Evolutionary conservation across 2,888 invertebrate species (phyloP), one percentile per base, ranked within the genome.

Genomic region (Piscicola geometra): DNA sequence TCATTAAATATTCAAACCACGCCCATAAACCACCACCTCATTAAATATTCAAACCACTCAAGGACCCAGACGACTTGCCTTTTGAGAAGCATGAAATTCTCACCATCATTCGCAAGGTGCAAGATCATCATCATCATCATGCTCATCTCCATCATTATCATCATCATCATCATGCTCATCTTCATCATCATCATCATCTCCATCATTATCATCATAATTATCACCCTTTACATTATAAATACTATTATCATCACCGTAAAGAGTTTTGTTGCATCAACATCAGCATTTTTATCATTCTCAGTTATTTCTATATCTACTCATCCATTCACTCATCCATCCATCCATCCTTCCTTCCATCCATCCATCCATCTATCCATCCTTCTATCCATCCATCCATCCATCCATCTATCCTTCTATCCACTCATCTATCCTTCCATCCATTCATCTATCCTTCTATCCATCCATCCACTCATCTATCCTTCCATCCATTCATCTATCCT

Each of bases 61-160:
- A 95, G 91, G 96, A 97, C 85, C 90, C 91, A 21, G 96, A 97
- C 81, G 98, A 99, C 88, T 88, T 98, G 67, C 94, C 96, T 25
- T 98, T 98, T 87, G 91, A 91, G 81, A 93, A 93, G 86, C 95
- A 94, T 75, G 98, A 98, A 85, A 89, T 94, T 80, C 88, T 97
- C 82, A 93, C 93, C 81, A 90, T 98, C 80, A 74, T 79, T 25
- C 74, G 71, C 30, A 77, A 76, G 60, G 60, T 56, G n/a, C n/a
- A n/a, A n/a, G n/a, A 41, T 71, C 71, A 71, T 71, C 71, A 50
- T 71, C 71, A 71, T 71, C 71, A 50, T 71, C 71, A 66, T 71
- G 60, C 9, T 71, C 71, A 71, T 71, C 71, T 15, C 35, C 71
- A 71, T 71, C 71, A 50, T 71, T 50, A 50, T 71, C 71, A 50